Conservation (phyloP, 2,888 invertebrate genomes). For the Andrena chrysosceles region DNA sequence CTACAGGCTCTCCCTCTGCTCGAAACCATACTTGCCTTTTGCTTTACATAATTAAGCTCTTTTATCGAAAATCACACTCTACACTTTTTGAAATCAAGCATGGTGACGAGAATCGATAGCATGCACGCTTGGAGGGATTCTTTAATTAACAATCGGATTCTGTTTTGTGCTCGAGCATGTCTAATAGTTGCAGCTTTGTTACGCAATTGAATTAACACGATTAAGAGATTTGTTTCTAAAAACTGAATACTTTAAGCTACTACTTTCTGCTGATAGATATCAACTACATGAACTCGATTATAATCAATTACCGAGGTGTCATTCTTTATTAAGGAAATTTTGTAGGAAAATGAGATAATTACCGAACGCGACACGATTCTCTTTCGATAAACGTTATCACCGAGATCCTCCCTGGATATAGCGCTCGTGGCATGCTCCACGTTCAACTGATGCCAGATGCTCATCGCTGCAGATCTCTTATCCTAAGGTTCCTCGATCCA, state of each 20-base stretch:
- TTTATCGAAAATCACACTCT: not conserved
- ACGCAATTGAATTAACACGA: not conserved
- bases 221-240: not conserved
- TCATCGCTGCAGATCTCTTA: conserved; percentile 69
- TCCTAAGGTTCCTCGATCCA: not conserved
- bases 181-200: not conserved
- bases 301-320: not conserved
- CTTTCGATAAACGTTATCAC: conserved; percentile 84
- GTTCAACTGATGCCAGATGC: conserved; percentile 80
- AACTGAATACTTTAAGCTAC: not conserved
- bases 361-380: conserved; percentile 74
- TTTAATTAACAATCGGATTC: not conserved
- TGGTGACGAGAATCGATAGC: conserved; percentile 22
- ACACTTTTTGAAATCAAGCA: not conserved
- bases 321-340: not conserved
- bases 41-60: not conserved
- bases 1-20: not conserved
- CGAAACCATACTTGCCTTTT: not conserved
- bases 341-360: conserved; percentile 44
- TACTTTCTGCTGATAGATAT: no score
- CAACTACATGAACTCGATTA: not conserved
- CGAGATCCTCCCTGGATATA: conserved; percentile 89
- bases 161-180: not conserved
- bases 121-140: conserved; percentile 4
- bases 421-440: conserved; percentile 86